phyloP scores from a whole-genome alignment of 2,113 vertebrate species.

The Eudorcas thomsonii region DNA sequence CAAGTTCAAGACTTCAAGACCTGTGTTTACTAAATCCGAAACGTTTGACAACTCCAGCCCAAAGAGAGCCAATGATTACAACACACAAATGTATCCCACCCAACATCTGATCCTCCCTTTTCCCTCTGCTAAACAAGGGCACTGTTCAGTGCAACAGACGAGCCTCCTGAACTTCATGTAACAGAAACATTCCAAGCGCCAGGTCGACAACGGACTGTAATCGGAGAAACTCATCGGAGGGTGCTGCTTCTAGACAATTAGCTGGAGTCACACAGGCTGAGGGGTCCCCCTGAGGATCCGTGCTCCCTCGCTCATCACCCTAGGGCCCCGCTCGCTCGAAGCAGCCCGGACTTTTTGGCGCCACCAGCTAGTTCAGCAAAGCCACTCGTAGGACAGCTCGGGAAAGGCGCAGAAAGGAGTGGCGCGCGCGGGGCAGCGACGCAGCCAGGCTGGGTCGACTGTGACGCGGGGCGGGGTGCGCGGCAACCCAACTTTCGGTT shows the following conservation, averaged over 20 bases:
- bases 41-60: background rate
- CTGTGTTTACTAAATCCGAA: conserved; percentile 1
- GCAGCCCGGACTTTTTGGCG: conserved; percentile 64
- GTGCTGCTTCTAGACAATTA: conserved; percentile 8
- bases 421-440: background rate
- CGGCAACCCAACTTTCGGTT: background rate
- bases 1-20: background rate
- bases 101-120: background rate
- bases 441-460: background rate
- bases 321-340: background rate
- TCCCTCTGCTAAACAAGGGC: background rate
- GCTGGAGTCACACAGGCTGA: background rate
- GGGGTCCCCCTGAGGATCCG: background rate
- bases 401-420: background rate
- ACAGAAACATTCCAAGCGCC: background rate
- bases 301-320: background rate
- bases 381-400: background rate
- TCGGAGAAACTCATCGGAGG: background rate
- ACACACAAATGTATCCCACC: background rate
- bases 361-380: conserved; percentile 32
- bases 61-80: background rate
- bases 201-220: background rate
- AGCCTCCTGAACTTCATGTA: background rate
- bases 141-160: background rate
- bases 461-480: background rate